Conservation (phyloP, 2,888 invertebrate species). For the Hanleya hanleyi region DNA sequence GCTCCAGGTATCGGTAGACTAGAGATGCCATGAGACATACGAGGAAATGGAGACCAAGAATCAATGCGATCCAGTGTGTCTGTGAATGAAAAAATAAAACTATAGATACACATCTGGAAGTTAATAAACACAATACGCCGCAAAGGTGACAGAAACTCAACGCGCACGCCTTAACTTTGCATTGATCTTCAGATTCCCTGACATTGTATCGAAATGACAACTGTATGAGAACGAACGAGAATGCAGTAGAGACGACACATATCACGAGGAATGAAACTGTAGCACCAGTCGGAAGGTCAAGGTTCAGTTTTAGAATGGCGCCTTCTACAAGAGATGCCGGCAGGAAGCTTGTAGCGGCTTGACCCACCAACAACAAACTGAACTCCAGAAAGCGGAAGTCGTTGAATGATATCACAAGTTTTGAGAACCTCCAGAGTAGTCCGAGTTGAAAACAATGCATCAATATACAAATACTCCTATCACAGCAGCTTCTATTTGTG, state of each 20-base stretch:
- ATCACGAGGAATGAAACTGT: neutral
- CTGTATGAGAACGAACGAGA: neutral
- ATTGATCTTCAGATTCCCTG: neutral
- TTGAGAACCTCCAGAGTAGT: neutral
- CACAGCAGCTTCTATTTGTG: neutral
- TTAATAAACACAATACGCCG: conserved; percentile 40
- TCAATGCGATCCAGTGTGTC: conserved; percentile 43
- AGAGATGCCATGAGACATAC: conserved; percentile 25
- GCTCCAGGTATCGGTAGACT: conserved; percentile 29
- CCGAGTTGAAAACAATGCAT: neutral
- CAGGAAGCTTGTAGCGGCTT: neutral
- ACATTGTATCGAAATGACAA: neutral
- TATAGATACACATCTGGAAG: conserved; percentile 45
- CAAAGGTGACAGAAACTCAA: conserved; percentile 26
- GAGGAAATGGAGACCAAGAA: conserved; percentile 42
- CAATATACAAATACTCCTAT: neutral
- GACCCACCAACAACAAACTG: neutral
- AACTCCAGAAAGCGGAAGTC: neutral
- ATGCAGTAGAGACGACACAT: neutral
- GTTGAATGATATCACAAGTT: neutral
- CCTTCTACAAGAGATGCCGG: neutral
- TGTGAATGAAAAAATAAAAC: conserved; percentile 39
- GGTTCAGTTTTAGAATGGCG: neutral
- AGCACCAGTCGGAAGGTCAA: neutral
- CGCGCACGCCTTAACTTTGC: neutral